phyloP scores from a whole-genome alignment of 1,140 invertebrate species.

The Drosophila teissieri region DNA sequence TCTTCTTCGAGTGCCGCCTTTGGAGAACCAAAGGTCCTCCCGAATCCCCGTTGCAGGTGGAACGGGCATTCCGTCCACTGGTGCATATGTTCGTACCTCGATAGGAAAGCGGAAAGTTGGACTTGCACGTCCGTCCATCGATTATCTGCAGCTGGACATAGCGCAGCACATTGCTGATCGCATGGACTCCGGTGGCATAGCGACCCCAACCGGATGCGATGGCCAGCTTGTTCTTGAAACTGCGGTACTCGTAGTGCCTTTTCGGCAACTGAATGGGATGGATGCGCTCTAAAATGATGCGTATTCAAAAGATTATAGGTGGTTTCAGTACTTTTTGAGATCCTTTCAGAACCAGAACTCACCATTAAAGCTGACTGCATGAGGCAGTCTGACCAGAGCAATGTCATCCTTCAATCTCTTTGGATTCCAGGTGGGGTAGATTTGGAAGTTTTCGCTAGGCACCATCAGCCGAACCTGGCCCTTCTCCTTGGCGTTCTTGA shows the following conservation, averaged over 20 bases:
- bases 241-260: slow-evolving; percentile 76
- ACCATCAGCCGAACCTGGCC: slow-evolving; percentile 80
- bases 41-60: slow-evolving; percentile 85
- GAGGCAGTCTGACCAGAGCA: slow-evolving; percentile 86
- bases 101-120: slow-evolving; percentile 86
- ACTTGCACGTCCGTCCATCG: slow-evolving; percentile 86
- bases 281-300: slow-evolving; percentile 84
- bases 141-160: slow-evolving; percentile 86
- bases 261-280: slow-evolving; percentile 84
- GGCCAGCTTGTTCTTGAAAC: slow-evolving; percentile 82
- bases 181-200: slow-evolving; percentile 82
- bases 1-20: slow-evolving; percentile 69
- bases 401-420: slow-evolving; percentile 85
- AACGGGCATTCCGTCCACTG: slow-evolving; percentile 82
- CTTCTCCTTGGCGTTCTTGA: slow-evolving; percentile 83
- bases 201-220: slow-evolving; percentile 86
- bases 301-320: background rate
- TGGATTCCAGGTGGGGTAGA: slow-evolving; percentile 85
- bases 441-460: slow-evolving; percentile 81
- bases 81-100: slow-evolving; percentile 85
- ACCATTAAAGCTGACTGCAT: slow-evolving; percentile 85
- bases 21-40: slow-evolving; percentile 85
- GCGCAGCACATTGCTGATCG: slow-evolving; percentile 79
- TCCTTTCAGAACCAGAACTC: slow-evolving; percentile 10
- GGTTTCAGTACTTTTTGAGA: background rate